phyloP scores from a whole-genome alignment of 2,113 vertebrate species.

The Pao palembangensis region DNA sequence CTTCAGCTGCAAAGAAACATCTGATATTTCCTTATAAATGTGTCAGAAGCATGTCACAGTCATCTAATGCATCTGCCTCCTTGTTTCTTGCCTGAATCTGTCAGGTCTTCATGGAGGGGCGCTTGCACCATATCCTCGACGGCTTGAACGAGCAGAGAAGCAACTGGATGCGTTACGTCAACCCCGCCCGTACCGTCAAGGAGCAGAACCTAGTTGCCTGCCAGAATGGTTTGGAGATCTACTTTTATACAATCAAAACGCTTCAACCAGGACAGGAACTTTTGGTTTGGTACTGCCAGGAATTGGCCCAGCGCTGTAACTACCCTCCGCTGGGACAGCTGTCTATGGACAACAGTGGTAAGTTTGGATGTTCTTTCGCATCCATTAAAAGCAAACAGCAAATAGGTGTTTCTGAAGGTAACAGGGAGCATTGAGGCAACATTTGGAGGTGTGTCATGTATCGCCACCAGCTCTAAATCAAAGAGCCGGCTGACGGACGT shows the following conservation, averaged over 20 bases:
- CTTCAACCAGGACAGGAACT: constrained; percentile 89
- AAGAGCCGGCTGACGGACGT: constrained; percentile 37
- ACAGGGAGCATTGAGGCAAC: constrained; percentile 16
- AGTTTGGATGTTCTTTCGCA: constrained; percentile 1
- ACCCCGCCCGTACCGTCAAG: constrained; percentile 80
- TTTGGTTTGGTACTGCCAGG: constrained; percentile 91
- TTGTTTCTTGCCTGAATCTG: background rate
- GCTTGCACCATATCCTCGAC: constrained; percentile 89
- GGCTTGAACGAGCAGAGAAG: constrained; percentile 87
- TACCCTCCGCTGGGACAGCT: constrained; percentile 77
- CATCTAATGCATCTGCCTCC: background rate
- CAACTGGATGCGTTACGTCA: constrained; percentile 98
- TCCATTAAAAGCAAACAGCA: background rate
- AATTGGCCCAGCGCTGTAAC: constrained; percentile 86
- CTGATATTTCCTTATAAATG: constrained; percentile 25
- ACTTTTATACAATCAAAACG: constrained; percentile 90
- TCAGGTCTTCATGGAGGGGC: constrained; percentile 85
- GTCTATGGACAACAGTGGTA: constrained; percentile 38
- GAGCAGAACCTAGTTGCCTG: constrained; percentile 94
- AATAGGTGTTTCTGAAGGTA: background rate
- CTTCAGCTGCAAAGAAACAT: constrained; percentile 9
- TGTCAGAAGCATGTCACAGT: constrained; percentile 18
- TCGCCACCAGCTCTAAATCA: constrained; percentile 30
- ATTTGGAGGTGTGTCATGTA: constrained; percentile 24
- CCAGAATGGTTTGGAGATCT: constrained; percentile 90